Conservation (phyloP, 2,113 vertebrate genomes). For the Lycaon pictus region DNA sequence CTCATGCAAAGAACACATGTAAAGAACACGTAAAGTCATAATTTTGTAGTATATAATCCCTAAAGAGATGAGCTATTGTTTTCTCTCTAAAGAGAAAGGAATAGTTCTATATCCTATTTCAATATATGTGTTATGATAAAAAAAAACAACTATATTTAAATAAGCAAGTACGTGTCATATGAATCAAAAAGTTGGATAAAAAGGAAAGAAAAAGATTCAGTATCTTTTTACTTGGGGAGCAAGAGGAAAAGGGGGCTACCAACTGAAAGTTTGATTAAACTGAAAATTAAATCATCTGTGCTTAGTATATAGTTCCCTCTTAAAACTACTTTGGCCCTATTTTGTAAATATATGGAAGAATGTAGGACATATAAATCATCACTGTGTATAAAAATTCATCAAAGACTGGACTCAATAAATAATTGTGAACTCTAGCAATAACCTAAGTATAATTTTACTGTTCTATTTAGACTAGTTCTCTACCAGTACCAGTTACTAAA, state of each 20-base stretch:
- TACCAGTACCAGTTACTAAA: background rate
- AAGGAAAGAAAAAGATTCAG: background rate
- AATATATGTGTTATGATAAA: background rate
- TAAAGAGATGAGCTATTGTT: background rate
- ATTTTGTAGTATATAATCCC: background rate
- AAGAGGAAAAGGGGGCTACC: background rate
- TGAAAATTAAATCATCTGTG: constrained; percentile 29
- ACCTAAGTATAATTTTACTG: background rate
- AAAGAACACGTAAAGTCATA: background rate
- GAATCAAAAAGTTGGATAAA: background rate
- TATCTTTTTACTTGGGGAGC: background rate
- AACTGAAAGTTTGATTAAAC: background rate
- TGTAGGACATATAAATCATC: background rate
- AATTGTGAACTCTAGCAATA: background rate
- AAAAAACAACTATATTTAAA: background rate
- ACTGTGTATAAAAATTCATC: background rate
- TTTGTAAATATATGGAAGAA: constrained; percentile 46
- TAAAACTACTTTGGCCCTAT: background rate
- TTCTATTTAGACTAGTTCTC: background rate
- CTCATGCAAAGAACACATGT: background rate
- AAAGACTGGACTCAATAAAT: background rate
- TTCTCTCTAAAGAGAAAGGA: background rate
- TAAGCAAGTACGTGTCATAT: background rate
- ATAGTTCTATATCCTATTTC: background rate
- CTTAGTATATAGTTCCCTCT: background rate